Percentiles rank a stretch among this genome's conserved stretches.
Conservation (phyloP, 2,888 invertebrate genomes). For the Cephus nigrinus region DNA sequence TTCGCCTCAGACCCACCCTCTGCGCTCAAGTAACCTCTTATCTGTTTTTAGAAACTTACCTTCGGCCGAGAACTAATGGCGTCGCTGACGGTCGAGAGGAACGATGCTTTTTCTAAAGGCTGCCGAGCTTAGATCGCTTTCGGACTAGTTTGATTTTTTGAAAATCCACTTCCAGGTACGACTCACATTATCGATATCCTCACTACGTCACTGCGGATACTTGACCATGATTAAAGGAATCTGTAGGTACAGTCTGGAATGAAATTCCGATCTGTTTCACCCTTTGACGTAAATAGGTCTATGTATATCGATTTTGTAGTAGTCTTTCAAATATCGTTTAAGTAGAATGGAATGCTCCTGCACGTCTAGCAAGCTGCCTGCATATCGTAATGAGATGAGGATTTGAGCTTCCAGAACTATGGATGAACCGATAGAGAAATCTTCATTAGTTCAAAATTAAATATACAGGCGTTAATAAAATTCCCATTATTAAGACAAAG, state of each 20-base stretch:
- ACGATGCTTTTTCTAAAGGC: neutral
- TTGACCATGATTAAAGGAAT: neutral
- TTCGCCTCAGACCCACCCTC: constrained; percentile 4
- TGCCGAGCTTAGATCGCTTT: neutral
- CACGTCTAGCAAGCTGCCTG: neutral
- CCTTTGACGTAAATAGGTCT: neutral
- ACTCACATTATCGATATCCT: neutral
- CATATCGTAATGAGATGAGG: too few species aligned
- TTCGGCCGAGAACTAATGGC: neutral
- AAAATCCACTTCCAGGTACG: neutral
- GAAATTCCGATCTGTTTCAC: neutral
- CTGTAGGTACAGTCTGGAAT: neutral
- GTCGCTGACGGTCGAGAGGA: neutral
- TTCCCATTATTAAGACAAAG: neutral
- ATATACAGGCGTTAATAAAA: neutral
- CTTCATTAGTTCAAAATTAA: neutral
- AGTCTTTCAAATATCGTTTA: neutral
- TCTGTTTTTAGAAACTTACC: neutral
- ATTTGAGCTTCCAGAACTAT: neutral
- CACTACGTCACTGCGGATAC: neutral
- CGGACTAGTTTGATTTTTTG: neutral
- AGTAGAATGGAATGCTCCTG: neutral
- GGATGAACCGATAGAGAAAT: neutral
- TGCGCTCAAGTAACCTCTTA: constrained; percentile 15
- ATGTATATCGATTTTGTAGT: neutral